Evolutionary conservation across 2,888 invertebrate species (phyloP).

Genomic region (Proisotoma minuta): DNA sequence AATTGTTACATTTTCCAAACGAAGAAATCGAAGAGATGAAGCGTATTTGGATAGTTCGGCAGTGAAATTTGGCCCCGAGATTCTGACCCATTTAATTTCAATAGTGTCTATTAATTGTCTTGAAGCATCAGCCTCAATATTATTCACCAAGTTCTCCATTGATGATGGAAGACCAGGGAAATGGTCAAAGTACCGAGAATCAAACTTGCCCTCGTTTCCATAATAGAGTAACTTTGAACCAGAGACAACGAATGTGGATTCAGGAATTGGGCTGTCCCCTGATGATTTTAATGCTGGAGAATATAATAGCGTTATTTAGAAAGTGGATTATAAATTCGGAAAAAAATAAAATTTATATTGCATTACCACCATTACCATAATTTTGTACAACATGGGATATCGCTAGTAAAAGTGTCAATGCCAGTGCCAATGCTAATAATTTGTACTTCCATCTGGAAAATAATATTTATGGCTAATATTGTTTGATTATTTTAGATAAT

Average conservation of each 20-base stretch:
- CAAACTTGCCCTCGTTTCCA: conserved; percentile 15
- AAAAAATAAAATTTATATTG: too few relatives aligned
- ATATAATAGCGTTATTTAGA: too few relatives aligned
- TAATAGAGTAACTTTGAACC: conserved; percentile 8
- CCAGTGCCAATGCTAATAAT: neutral
- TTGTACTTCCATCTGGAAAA: neutral
- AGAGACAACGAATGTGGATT: conserved; percentile 7
- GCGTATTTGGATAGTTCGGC: neutral
- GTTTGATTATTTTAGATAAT: too few relatives aligned
- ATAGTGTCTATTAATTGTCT: neutral
- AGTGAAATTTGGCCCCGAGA: neutral
- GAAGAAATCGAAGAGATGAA: neutral
- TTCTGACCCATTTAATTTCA: conserved; percentile 19
- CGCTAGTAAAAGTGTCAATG: neutral
- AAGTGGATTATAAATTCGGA: too few relatives aligned
- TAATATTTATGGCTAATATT: neutral
- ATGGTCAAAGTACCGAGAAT: conserved; percentile 6
- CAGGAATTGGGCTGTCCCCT: neutral
- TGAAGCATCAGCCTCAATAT: neutral
- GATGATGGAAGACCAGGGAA: conserved; percentile 11
- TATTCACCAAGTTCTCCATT: neutral
- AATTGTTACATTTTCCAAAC: conserved; percentile 15
- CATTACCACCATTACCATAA: neutral
- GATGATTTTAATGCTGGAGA: too few relatives aligned
- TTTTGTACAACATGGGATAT: neutral